phyloP scores from a whole-genome alignment of 2,113 vertebrate species.

The Piliocolobus tephrosceles region DNA sequence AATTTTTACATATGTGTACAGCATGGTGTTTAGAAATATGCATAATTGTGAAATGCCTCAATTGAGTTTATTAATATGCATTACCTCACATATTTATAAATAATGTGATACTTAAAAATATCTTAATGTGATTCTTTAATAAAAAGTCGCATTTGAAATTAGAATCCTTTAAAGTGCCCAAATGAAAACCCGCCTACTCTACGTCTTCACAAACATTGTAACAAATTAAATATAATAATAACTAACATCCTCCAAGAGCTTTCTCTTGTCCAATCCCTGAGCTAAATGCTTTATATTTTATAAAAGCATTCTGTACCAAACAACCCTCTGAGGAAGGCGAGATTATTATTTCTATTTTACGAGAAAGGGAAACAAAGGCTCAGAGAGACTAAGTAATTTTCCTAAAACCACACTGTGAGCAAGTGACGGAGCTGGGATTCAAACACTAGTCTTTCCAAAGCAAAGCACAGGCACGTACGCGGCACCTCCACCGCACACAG shows the following conservation, averaged over 20 bases:
- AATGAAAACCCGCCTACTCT: background rate
- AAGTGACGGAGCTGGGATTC: background rate
- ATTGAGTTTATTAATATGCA: too few species aligned
- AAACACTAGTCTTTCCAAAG: background rate
- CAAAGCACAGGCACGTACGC: fast-evolving
- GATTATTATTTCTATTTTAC: fast-evolving
- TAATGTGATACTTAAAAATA: background rate
- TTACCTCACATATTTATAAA: background rate
- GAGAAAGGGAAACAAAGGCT: background rate
- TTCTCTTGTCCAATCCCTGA: background rate
- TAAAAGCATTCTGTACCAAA: background rate
- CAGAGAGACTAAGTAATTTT: background rate
- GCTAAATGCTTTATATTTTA: background rate
- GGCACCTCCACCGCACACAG: fast-evolving
- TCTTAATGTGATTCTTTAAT: background rate
- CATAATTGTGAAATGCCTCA: background rate
- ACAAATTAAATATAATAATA: background rate
- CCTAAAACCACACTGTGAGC: background rate
- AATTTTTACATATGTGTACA: too few species aligned
- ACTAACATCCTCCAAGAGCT: background rate
- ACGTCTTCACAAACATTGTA: background rate
- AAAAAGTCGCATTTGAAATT: background rate
- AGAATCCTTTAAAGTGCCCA: background rate
- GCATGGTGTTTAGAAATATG: background rate
- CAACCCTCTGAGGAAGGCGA: background rate